Percentiles rank a stretch among this genome's conserved stretches.
phyloP scores from a whole-genome alignment of 1,140 invertebrate genomes.

The Stegodyphus mimosarum region DNA sequence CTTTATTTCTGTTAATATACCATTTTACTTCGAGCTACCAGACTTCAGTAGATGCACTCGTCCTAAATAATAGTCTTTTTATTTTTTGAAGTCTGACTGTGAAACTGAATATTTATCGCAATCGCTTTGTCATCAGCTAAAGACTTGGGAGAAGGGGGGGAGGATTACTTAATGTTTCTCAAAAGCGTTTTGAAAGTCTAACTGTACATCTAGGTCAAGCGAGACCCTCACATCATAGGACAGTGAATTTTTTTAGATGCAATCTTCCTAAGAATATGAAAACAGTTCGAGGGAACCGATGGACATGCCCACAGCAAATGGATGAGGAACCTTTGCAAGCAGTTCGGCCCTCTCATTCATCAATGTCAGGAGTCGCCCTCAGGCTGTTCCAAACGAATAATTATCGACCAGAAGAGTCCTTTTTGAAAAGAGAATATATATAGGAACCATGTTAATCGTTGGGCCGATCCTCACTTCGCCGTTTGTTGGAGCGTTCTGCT shows the following conservation, averaged over 20 bases:
- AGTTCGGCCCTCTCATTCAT: conserved; percentile 56
- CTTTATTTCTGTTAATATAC: too few relatives aligned
- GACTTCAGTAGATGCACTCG: too few relatives aligned
- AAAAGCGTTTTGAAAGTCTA: too few relatives aligned
- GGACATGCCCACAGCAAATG: conserved; percentile 46
- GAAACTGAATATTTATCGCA: too few relatives aligned
- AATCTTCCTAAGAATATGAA: conserved; percentile 10
- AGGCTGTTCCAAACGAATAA: conserved; percentile 57
- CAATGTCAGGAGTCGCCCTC: conserved; percentile 52
- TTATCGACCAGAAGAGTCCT: conserved; percentile 49
- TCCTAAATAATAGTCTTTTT: too few relatives aligned
- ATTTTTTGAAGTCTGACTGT: too few relatives aligned
- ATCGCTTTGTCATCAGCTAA: too few relatives aligned
- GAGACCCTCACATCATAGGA: background rate
- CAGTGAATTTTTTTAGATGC: background rate
- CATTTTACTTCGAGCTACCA: too few relatives aligned
- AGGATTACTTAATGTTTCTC: too few relatives aligned
- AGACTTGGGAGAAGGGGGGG: too few relatives aligned
- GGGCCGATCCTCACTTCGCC: background rate
- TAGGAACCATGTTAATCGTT: conserved; percentile 36
- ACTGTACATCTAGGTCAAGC: background rate
- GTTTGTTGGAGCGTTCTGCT: conserved; percentile 8
- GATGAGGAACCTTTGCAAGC: conserved; percentile 32
- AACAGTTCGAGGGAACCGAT: conserved; percentile 6
- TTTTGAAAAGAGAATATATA: conserved; percentile 23